These are phyloP conservation scores for Sprattus sprattus DNA, from an alignment of 2,113 vertebrate genomes.

Conservation along the genomic window DNA sequence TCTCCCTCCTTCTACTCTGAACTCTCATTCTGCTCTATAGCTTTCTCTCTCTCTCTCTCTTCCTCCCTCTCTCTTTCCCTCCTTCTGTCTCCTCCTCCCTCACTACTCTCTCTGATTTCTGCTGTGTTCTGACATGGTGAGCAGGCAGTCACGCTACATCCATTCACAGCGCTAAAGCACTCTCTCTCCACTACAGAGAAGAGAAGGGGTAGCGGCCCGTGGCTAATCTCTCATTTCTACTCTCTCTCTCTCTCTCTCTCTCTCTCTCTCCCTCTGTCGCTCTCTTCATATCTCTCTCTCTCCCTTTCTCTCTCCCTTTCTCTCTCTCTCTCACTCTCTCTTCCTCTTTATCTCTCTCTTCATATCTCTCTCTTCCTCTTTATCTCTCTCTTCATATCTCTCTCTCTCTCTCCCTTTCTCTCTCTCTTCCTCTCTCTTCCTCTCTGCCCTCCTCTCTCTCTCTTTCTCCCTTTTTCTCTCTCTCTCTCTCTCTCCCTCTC, in stretches of 20 bases:
- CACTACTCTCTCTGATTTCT: too few relatives aligned
- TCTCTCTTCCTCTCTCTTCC: not conserved
- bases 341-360: too few relatives aligned
- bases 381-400: not conserved
- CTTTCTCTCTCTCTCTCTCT: not conserved
- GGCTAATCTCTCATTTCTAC: not conserved
- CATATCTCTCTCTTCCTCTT: too few relatives aligned
- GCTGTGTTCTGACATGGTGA: too few relatives aligned
- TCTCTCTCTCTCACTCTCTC: not conserved
- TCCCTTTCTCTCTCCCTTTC: conserved; percentile 20
- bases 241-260: conserved; percentile 16
- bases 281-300: not conserved
- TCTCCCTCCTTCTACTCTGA: not conserved
- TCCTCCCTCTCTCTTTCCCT: too few relatives aligned
- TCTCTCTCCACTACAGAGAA: too few relatives aligned
- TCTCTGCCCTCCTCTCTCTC: conserved; percentile 21
- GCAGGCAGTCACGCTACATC: too few relatives aligned
- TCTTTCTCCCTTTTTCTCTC: conserved; percentile 18
- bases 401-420: too few relatives aligned
- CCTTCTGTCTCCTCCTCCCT: too few relatives aligned
- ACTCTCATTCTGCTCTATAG: too few relatives aligned
- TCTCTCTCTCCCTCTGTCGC: not conserved
- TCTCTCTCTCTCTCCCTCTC: conserved; percentile 19
- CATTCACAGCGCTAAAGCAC: too few relatives aligned
- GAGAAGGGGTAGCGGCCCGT: too few relatives aligned